These are phyloP conservation scores for Drosophila lowei DNA, from an alignment of 1,140 invertebrate genomes.

Conservation along the genomic window DNA sequence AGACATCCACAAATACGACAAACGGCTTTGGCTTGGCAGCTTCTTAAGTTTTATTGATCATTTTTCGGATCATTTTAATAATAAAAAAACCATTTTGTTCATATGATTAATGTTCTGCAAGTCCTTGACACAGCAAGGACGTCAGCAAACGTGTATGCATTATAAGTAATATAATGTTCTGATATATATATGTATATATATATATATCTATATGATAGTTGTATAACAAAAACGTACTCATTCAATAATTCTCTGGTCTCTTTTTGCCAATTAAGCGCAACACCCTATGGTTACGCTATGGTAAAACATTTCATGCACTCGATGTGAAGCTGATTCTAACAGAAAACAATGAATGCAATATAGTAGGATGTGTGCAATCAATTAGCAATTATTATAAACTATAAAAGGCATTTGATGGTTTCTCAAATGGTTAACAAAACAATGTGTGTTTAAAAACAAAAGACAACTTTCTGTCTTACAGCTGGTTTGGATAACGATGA, in stretches of 20 bases:
- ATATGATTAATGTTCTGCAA: slow-evolving; percentile 58
- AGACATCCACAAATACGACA: background rate
- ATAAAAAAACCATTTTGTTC: slow-evolving; percentile 75
- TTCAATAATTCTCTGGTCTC: slow-evolving; percentile 39
- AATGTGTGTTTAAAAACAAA: slow-evolving; percentile 19
- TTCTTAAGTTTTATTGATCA: slow-evolving; percentile 67
- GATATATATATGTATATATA: slow-evolving; percentile 57
- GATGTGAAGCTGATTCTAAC: slow-evolving; percentile 53
- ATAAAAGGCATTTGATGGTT: slow-evolving; percentile 56
- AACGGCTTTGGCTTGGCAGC: slow-evolving; percentile 54
- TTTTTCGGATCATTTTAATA: slow-evolving; percentile 52
- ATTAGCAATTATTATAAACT: slow-evolving; percentile 37
- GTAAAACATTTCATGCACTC: slow-evolving; percentile 48
- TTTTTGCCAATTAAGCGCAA: slow-evolving; percentile 30
- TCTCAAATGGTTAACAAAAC: slow-evolving; percentile 61
- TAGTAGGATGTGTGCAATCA: slow-evolving; percentile 17
- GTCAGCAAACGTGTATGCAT: slow-evolving; percentile 46
- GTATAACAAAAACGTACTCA: slow-evolving; percentile 69
- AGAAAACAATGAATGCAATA: slow-evolving; percentile 39
- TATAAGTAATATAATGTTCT: slow-evolving; percentile 48
- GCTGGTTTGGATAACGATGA: slow-evolving; percentile 37
- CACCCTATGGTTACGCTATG: slow-evolving; percentile 24
- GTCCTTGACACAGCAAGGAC: slow-evolving; percentile 46
- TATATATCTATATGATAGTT: slow-evolving; percentile 63
- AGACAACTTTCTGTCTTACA: slow-evolving; percentile 24